Conservation (phyloP, 2,888 invertebrate species). For the Orthonevra nobilis region DNA sequence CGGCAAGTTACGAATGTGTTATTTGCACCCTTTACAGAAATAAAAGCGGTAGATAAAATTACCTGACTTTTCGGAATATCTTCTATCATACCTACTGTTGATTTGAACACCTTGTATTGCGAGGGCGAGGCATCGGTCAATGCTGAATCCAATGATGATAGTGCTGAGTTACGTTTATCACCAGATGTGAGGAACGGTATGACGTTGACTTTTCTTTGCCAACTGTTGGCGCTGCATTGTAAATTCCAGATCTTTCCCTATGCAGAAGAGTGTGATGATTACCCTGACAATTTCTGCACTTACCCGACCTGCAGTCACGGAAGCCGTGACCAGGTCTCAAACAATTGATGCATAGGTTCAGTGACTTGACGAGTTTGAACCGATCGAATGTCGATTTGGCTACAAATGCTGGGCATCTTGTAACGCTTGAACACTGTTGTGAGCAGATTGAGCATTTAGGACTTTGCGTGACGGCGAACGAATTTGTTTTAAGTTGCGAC, state of each 20-base stretch:
- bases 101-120: not conserved
- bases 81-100: not conserved
- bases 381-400: not conserved
- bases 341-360: conserved; percentile 7
- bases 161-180: not conserved
- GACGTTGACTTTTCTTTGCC: not conserved
- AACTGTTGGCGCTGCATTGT: not conserved
- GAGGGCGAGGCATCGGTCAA: too few species aligned
- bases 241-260: not conserved
- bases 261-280: conserved; percentile 15
- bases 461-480: not conserved
- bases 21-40: not conserved
- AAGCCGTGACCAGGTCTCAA: conserved; percentile 8
- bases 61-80: not conserved
- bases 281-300: conserved; percentile 4
- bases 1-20: conserved; percentile 6
- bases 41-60: conserved; percentile 1
- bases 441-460: not conserved
- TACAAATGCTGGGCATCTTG: not conserved
- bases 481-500: not conserved
- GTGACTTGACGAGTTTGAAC: not conserved
- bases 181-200: not conserved
- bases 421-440: not conserved
- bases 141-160: too few species aligned
- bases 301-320: conserved; percentile 1